phyloP scores from a whole-genome alignment of 1,140 invertebrate genomes.

The Drosophila athabasca region DNA sequence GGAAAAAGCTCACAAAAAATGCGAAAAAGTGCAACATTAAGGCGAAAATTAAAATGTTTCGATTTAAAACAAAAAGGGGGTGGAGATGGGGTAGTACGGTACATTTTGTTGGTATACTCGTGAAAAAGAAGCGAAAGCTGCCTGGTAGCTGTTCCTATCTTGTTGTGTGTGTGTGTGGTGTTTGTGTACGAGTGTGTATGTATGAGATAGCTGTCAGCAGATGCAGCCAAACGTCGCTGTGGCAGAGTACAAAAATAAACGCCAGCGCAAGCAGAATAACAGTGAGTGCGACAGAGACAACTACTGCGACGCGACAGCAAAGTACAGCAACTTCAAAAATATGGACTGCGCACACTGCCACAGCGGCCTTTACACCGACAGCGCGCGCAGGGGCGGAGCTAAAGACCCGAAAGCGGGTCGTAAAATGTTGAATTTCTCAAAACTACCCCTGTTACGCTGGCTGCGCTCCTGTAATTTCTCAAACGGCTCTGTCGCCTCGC shows the following conservation, averaged over 20 bases:
- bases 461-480: slow-evolving; percentile 60
- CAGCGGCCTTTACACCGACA: slow-evolving; percentile 42
- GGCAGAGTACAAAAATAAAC: slow-evolving; percentile 69
- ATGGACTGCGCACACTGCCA: slow-evolving; percentile 65
- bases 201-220: slow-evolving; percentile 42
- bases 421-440: neutral
- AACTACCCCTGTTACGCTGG: neutral
- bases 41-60: slow-evolving; percentile 26
- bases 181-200: too few relatives aligned
- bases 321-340: slow-evolving; percentile 83
- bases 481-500: slow-evolving; percentile 67
- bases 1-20: slow-evolving; percentile 4
- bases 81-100: slow-evolving; percentile 22
- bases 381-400: slow-evolving; percentile 39
- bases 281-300: slow-evolving; percentile 67
- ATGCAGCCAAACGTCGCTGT: slow-evolving; percentile 33
- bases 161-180: slow-evolving; percentile 19
- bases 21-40: slow-evolving; percentile 26
- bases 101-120: slow-evolving; percentile 57
- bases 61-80: neutral
- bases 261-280: slow-evolving; percentile 58
- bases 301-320: slow-evolving; percentile 75
- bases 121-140: slow-evolving; percentile 71
- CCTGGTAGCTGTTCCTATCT: slow-evolving; percentile 37
- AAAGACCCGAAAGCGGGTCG: slow-evolving; percentile 27